These are phyloP conservation scores for Zaprionus ghesquierei DNA, from an alignment of 1,140 invertebrate species.

Conservation along the genomic window DNA sequence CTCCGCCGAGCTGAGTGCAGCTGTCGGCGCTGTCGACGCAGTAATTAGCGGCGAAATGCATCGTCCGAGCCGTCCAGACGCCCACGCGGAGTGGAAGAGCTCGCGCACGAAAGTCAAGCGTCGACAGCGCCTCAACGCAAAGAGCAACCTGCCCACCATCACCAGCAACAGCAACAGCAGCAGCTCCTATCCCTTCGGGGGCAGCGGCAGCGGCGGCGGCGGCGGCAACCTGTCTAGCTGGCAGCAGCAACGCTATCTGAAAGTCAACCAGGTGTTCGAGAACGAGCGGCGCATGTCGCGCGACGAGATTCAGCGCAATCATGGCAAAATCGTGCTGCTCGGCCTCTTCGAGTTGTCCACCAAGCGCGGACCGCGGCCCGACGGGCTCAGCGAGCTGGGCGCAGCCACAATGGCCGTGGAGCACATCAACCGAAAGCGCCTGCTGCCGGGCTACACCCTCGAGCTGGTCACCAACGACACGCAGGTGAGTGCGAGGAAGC, in stretches of 20 bases:
- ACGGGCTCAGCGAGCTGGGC: conserved; percentile 88
- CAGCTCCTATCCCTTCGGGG: too few relatives aligned
- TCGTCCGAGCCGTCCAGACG: conserved; percentile 17
- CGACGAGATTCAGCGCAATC: conserved; percentile 64
- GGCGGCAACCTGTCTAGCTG: conserved; percentile 35
- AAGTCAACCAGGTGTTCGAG: conserved; percentile 79
- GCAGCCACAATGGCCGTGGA: conserved; percentile 89
- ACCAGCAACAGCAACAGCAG: conserved; percentile 22
- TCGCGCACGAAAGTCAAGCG: conserved; percentile 71
- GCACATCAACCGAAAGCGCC: conserved; percentile 87
- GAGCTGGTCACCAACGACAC: conserved; percentile 91
- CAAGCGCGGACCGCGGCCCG: conserved; percentile 84
- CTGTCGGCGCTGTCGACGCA: conserved; percentile 33
- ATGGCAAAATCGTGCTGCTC: conserved; percentile 85
- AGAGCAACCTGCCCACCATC: conserved; percentile 65
- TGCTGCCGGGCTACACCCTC: conserved; percentile 88
- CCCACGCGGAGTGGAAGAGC: conserved; percentile 55
- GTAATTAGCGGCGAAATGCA: conserved; percentile 8
- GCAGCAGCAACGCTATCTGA: conserved; percentile 67
- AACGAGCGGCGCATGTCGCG: conserved; percentile 71
- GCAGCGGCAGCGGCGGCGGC: conserved; percentile 2
- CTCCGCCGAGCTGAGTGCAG: conserved; percentile 56
- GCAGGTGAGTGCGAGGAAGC: conserved; percentile 85
- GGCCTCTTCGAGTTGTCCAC: conserved; percentile 91
- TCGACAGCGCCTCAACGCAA: conserved; percentile 63